phyloP scores from a whole-genome alignment of 1,140 invertebrate genomes.

The Cydia amplana region DNA sequence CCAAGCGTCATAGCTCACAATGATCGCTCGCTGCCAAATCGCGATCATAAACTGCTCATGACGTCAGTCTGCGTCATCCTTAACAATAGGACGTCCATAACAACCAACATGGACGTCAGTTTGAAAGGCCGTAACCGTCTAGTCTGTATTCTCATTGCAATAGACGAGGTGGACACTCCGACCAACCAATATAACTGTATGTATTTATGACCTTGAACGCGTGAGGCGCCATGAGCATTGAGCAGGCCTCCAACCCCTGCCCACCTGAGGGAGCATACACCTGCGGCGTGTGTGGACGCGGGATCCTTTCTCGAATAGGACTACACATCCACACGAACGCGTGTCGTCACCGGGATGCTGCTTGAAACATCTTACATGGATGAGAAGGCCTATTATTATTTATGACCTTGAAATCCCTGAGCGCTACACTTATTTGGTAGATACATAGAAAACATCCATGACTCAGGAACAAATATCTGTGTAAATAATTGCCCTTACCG shows the following conservation, averaged over 20 bases:
- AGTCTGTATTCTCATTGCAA: neutral
- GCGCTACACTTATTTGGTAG: neutral
- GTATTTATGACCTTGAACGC: neutral
- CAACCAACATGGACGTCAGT: neutral
- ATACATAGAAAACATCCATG: too few relatives aligned
- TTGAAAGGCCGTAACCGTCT: neutral
- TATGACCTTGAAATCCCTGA: neutral
- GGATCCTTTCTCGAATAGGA: too few relatives aligned
- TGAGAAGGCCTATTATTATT: too few relatives aligned
- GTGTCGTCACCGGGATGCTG: too few relatives aligned
- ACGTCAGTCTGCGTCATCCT: slow-evolving; percentile 12
- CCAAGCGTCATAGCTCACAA: neutral
- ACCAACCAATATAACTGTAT: neutral
- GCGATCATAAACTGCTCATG: neutral
- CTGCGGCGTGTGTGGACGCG: too few relatives aligned
- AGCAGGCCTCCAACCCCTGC: too few relatives aligned
- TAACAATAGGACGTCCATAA: slow-evolving; percentile 12
- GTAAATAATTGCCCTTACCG: too few relatives aligned
- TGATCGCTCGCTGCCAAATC: slow-evolving; percentile 2
- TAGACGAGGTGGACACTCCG: neutral
- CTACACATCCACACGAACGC: too few relatives aligned
- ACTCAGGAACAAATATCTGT: too few relatives aligned
- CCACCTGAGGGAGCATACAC: too few relatives aligned
- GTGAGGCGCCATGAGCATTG: too few relatives aligned
- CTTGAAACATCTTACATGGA: too few relatives aligned